phyloP scores from a whole-genome alignment of 2,113 vertebrate genomes.

The Zapornia atra region DNA sequence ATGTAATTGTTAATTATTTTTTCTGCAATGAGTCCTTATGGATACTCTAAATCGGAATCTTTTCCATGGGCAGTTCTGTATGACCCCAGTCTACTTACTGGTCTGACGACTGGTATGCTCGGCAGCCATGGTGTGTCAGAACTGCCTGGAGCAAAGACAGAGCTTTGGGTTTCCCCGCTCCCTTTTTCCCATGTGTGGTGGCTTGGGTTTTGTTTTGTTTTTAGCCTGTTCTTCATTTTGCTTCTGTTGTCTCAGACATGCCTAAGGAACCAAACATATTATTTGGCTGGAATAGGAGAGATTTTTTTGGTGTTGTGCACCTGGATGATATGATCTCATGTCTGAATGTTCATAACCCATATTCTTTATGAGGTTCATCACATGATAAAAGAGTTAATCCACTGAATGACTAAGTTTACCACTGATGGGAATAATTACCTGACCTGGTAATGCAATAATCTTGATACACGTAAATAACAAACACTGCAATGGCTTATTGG shows the following conservation, averaged over 20 bases:
- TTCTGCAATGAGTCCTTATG: background rate
- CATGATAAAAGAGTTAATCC: background rate
- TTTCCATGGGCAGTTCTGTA: background rate
- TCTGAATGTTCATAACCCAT: background rate
- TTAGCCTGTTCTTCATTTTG: conserved; percentile 18
- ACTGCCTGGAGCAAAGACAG: background rate
- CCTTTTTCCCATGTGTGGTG: background rate
- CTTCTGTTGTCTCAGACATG: conserved; percentile 57
- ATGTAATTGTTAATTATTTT: background rate
- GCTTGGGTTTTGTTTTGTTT: background rate
- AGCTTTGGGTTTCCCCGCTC: background rate
- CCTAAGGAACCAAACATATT: conserved; percentile 16
- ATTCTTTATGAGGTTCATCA: background rate
- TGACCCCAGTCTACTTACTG: conserved; percentile 11
- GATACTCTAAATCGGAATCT: background rate
- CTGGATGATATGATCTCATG: background rate
- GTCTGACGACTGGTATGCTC: background rate
- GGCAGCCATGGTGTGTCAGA: conserved; percentile 41
- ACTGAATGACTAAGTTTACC: background rate
- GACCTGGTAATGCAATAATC: background rate
- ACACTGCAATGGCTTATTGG: background rate
- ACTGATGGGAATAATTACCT: background rate
- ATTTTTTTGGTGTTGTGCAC: background rate
- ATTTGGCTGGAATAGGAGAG: background rate
- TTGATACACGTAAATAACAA: background rate